phyloP scores from a whole-genome alignment of 2,113 vertebrate species.

The Nothoprocta perdicaria region DNA sequence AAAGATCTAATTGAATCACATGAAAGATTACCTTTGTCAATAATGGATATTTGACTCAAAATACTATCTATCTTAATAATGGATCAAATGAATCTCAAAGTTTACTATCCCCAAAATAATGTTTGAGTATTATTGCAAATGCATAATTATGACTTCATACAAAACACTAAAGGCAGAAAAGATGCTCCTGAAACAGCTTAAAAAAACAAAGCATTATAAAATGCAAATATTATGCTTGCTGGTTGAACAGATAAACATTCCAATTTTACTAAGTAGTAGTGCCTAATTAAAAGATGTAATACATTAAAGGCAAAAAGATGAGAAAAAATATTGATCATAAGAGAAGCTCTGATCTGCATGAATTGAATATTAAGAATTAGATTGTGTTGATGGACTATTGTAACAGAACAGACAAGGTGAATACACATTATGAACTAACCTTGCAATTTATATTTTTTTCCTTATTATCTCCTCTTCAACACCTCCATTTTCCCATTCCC shows the following conservation, averaged over 20 bases:
- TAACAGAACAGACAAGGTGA: neutral
- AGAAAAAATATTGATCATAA: neutral
- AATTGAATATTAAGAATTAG: neutral
- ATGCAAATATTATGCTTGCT: neutral
- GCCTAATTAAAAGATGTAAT: no score
- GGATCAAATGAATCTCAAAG: neutral
- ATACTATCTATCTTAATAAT: neutral
- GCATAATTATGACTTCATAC: neutral
- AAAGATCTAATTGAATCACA: neutral
- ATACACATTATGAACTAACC: neutral
- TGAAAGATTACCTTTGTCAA: neutral
- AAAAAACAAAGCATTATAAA: neutral
- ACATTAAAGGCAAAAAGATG: neutral
- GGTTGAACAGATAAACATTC: neutral
- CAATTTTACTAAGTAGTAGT: neutral
- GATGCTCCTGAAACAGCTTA: neutral
- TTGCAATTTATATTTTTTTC: constrained; percentile 39
- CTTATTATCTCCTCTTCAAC: neutral
- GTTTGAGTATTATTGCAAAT: neutral
- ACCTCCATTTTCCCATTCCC: neutral
- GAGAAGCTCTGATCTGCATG: neutral
- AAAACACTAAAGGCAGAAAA: neutral
- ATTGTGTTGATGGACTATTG: neutral
- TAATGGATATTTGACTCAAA: neutral
- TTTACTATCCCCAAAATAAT: neutral